Evolutionary conservation across 92 coral and sea anemone species (phyloP), one percentile per base, ranked within the genome.

Genomic region (Epizoanthus rinbou): DNA sequence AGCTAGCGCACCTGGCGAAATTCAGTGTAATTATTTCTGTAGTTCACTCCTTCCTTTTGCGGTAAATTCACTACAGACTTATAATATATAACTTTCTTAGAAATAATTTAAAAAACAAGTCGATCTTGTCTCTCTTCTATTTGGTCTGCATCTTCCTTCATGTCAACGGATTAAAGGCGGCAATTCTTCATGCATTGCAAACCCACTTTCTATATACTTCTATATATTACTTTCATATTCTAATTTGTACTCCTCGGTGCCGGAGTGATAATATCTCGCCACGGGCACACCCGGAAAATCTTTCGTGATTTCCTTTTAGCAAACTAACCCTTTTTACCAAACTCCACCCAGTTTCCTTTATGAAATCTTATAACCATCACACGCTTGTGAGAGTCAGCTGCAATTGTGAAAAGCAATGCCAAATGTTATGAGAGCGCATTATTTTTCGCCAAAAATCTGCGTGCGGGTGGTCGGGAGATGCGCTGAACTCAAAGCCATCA

Each of bases 401-500:
- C 63, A 78, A 60, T 63, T 39, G 14, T 78, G 70, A 78, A 74
- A 78, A 78, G 71, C 71, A 78, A 78, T 69, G 15, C 43, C 15
- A 63, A 60, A 78, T 41, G 52, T 78, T 37, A 79, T 69, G 57
- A 64, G 82, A 73, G 50, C 83, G 86, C 70, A 72, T 52, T 66
- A 70, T 70, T 81, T 81, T 68, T 67, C 24, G 56, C 64, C 82
- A 87, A 84, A 80, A 73, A 63, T 57, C 47, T 64, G 88, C 53
- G 85, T 45, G 86, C 89, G 89, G 91, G 91, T 88, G 89, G 91
- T 85, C 91, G 75, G 43, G n/a, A 14, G 50, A 80, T 24, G 54
- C 54, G n/a, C 56, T 8, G 7, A 10, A 35, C 56, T 65, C 31
- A 31, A 37, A 50, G 64, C 66, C 86, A 80, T 66, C 75, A 79